Conservation (phyloP, 2,113 vertebrate species). For the Steatornis caripensis region DNA sequence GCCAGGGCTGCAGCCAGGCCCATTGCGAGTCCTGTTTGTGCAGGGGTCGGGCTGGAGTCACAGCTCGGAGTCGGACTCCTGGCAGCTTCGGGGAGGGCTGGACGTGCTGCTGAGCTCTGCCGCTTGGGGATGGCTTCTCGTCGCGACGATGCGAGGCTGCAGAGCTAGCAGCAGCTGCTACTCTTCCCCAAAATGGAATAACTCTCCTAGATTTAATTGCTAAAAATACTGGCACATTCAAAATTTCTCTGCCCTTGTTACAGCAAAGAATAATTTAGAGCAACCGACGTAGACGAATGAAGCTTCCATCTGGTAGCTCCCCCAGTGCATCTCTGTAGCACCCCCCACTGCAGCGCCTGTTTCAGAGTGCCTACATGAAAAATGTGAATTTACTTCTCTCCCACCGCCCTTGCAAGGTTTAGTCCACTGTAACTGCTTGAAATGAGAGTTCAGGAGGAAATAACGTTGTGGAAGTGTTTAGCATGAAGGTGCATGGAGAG, state of each 20-base stretch:
- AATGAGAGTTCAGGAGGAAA: neutral
- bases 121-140: accelerated
- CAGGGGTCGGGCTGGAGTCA: accelerated
- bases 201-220: neutral
- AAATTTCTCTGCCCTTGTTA: slow-evolving; percentile 8
- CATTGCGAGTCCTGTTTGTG: accelerated
- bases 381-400: neutral
- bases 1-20: accelerated
- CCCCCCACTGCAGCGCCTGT: neutral
- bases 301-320: neutral
- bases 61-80: accelerated
- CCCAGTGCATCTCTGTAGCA: neutral
- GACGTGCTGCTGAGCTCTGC: neutral
- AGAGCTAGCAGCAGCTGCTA: neutral
- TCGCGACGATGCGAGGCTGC: accelerated
- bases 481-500: neutral
- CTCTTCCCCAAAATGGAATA: neutral
- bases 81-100: neutral
- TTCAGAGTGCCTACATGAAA: neutral
- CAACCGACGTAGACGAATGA: neutral
- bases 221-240: slow-evolving; percentile 17
- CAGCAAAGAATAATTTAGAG: neutral
- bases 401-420: neutral
- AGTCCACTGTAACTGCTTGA: neutral
- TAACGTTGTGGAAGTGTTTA: neutral